These are phyloP conservation scores for Eulithis testata DNA, from an alignment of 2,888 invertebrate genomes.

Conservation along the genomic window DNA sequence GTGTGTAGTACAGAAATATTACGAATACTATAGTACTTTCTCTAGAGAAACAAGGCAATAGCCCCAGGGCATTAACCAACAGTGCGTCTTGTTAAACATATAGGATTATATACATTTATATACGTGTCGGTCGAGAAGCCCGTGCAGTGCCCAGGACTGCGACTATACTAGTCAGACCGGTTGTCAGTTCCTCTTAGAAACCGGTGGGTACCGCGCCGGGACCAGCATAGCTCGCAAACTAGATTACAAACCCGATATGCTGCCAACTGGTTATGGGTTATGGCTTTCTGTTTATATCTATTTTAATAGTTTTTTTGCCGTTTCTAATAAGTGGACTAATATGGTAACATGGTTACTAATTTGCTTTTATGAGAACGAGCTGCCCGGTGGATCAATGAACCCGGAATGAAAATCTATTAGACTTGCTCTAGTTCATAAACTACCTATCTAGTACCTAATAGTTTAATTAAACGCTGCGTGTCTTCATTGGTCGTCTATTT, in stretches of 20 bases:
- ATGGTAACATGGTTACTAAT: conserved; percentile 26
- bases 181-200: conserved; percentile 49
- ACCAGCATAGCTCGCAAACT: conserved; percentile 63
- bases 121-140: conserved; percentile 30
- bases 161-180: conserved; percentile 37
- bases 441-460: not conserved
- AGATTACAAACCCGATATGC: conserved; percentile 62
- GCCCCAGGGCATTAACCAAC: conserved; percentile 28
- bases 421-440: conserved; percentile 14
- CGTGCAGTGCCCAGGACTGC: conserved; percentile 38
- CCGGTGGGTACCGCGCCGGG: conserved; percentile 49
- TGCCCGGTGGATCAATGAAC: conserved; percentile 27
- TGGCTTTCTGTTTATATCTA: conserved; percentile 38
- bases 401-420: conserved; percentile 25
- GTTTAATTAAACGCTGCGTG: not conserved
- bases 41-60: conserved; percentile 25
- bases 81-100: conserved; percentile 19
- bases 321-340: conserved; percentile 24
- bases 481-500: conserved; percentile 2
- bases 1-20: too few species aligned
- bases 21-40: conserved; percentile 28
- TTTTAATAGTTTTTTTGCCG: conserved; percentile 34
- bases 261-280: conserved; percentile 45
- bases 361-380: conserved; percentile 24
- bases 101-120: conserved; percentile 5